These are phyloP conservation scores for Echeneis naucrates DNA, from an alignment of 2,797 vertebrate species.

Conservation along the genomic window DNA sequence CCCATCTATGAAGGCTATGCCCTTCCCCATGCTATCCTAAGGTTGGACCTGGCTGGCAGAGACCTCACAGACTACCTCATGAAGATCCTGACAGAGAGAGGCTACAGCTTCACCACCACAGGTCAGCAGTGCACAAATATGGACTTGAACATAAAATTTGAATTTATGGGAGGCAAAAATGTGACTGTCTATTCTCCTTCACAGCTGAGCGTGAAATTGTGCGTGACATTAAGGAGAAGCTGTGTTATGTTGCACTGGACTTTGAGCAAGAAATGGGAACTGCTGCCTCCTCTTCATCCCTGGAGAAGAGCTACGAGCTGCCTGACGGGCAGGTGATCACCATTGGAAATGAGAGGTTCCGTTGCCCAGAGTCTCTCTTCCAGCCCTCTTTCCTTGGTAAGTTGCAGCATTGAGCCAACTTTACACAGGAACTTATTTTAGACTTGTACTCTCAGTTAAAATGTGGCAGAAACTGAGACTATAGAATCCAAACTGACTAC, in stretches of 20 bases:
- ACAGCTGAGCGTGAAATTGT: conserved; percentile 94
- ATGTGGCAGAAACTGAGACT: neutral
- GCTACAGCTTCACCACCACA: conserved; percentile 98
- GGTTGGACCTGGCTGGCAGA: conserved; percentile 97
- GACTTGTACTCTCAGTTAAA: no score
- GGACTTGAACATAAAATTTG: rapidly evolving
- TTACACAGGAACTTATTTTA: neutral
- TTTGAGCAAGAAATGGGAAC: conserved; percentile 98
- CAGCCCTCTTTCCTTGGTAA: conserved; percentile 98
- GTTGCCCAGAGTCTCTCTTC: conserved; percentile 96
- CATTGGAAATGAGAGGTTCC: conserved; percentile 97
- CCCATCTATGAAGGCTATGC: conserved; percentile 99
- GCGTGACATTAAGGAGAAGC: conserved; percentile 98
- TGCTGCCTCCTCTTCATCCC: conserved; percentile 92
- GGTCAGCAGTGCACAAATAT: conserved; percentile 53
- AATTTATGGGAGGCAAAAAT: neutral
- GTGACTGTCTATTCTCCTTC: neutral
- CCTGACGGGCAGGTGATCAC: conserved; percentile 98
- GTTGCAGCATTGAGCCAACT: conserved; percentile 26
- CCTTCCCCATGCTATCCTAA: conserved; percentile 96
- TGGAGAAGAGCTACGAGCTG: conserved; percentile 98
- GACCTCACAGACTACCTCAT: conserved; percentile 99
- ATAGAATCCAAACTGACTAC: neutral
- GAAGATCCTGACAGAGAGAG: conserved; percentile 98
- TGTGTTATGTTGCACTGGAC: conserved; percentile 96